Evolutionary conservation across 2,888 invertebrate species (phyloP), one percentile per base, ranked within the genome.

Genomic region (Gonocerus acuteangulatus): DNA sequence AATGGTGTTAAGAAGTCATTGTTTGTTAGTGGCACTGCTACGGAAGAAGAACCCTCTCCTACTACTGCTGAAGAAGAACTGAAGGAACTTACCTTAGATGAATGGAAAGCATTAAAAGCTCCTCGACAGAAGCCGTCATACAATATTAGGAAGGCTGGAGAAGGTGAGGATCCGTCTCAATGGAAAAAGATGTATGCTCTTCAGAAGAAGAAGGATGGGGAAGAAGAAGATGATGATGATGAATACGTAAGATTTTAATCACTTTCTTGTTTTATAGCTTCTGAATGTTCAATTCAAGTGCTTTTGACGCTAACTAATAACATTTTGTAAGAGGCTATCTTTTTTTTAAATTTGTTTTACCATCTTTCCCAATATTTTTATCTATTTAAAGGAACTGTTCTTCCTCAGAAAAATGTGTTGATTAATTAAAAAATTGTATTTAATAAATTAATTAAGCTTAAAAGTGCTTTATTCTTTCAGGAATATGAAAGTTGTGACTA

Each of bases 91-190:
- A 95, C 95, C 36, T 79, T 95, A 69, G 95, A 95, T 73, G 95
- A 95, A 80, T 95, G 91, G 85, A 92, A 92, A 76, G 92, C 91
- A 61, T 78, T 89, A 71, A 87, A 89, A 71, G 84, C 85, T 71
- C 83, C 82, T 59, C 85, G 92, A 69, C 82, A 82, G 64, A 89
- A 91, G 74, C 90, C 94, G 52, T 86, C 87, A 70, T 95, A 86
- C 75, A 95, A 95, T 74, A 77, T 94, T 71, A 86, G 95, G 61
- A 93, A 94, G 76, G 89, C 95, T 59, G 94, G 93, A 23, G 95
- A 95, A 76, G 95, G 95, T 45, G 93, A 91, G 72, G 92, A 92
- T 75, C 81, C 85, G 57, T 82, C 83, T 61, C 91, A 93, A 77
- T 95, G 94, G 94, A 94, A 93, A 77, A 91, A 88, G 72, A 87